Evolutionary conservation across 1,140 invertebrate genomes (phyloP).

Genomic region (Drosophila setifemur): DNA sequence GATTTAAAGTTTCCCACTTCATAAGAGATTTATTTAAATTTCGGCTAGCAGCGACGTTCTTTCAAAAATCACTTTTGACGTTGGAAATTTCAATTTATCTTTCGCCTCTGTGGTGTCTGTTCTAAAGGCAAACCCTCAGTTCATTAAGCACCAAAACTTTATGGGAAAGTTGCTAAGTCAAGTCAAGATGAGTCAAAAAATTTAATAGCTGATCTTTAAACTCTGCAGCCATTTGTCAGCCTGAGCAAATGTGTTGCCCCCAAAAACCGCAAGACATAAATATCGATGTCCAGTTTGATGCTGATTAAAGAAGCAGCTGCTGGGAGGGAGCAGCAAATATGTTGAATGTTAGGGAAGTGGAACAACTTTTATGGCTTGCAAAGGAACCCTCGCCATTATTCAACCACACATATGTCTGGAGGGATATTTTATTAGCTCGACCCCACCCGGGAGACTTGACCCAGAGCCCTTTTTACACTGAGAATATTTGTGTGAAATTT

Average conservation of each 20-base stretch:
- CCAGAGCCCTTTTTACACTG: conserved; percentile 15
- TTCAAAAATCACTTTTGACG: neutral
- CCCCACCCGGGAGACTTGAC: conserved; percentile 13
- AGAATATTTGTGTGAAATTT: conserved; percentile 6
- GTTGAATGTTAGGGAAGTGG: conserved; percentile 1
- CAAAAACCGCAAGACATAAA: conserved; percentile 55
- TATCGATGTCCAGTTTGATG: conserved; percentile 61
- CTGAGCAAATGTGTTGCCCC: conserved; percentile 44
- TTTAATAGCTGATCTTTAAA: conserved; percentile 3
- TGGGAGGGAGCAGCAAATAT: neutral
- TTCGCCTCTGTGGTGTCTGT: neutral
- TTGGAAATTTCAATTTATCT: neutral
- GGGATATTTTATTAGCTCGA: conserved; percentile 36
- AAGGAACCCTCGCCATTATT: conserved; percentile 3
- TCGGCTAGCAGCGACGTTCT: neutral
- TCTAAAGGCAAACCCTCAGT: neutral
- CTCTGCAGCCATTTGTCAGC: conserved; percentile 41
- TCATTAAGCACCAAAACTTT: conserved; percentile 25
- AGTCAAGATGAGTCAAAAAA: conserved; percentile 12
- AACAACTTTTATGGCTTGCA: conserved; percentile 37
- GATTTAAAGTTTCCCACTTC: neutral
- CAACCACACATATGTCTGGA: conserved; percentile 2
- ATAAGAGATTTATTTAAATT: conserved; percentile 3
- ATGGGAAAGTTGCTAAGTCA: conserved; percentile 21
- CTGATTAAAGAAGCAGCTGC: conserved; percentile 10